Conservation (phyloP, 2,888 invertebrate species). For the Eristalis arbustorum region DNA sequence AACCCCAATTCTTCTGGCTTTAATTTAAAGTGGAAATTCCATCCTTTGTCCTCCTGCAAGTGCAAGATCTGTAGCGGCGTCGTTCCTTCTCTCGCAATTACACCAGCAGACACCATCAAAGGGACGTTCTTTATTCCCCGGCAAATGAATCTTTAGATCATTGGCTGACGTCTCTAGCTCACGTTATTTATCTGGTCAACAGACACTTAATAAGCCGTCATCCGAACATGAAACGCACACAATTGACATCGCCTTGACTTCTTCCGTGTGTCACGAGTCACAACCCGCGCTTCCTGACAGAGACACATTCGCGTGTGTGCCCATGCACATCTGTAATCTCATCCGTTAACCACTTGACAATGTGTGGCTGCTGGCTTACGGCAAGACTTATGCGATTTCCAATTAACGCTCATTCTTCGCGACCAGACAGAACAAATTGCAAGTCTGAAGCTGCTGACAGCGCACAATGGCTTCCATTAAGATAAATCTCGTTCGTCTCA, state of each 20-base stretch:
- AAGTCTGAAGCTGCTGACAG: slow-evolving; percentile 61
- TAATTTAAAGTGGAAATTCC: background rate
- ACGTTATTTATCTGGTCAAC: background rate
- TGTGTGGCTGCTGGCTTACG: background rate
- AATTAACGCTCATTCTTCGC: slow-evolving; percentile 52
- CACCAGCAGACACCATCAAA: background rate
- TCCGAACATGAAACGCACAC: background rate
- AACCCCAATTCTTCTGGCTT: too few species aligned
- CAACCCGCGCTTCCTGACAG: background rate
- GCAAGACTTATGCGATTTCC: slow-evolving; percentile 38
- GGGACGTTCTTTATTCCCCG: background rate
- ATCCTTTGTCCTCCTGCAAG: too few species aligned
- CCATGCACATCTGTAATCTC: background rate
- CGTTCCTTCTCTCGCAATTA: background rate
- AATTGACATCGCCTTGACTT: background rate
- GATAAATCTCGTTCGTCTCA: slow-evolving; percentile 68
- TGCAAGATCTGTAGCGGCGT: background rate
- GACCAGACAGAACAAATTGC: slow-evolving; percentile 51
- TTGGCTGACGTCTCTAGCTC: background rate
- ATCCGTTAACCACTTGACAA: background rate
- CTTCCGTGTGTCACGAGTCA: background rate
- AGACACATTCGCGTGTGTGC: background rate
- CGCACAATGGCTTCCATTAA: slow-evolving; percentile 69
- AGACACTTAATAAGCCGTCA: background rate
- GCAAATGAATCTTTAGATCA: background rate